phyloP scores from a whole-genome alignment of 2,113 vertebrate species.

The Emberiza fucata region DNA sequence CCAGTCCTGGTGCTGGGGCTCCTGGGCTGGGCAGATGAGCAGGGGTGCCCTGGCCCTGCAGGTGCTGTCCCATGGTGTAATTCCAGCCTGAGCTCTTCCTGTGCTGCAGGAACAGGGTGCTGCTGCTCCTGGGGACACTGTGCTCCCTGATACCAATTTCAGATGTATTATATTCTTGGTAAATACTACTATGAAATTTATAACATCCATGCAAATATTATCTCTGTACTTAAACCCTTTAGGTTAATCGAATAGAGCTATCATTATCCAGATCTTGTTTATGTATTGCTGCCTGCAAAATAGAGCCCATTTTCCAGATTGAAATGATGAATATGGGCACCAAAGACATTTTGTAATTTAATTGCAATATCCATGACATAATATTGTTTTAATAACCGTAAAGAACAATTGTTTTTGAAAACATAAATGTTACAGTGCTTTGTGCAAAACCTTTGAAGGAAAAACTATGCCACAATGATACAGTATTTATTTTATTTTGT shows the following conservation, averaged over 20 bases:
- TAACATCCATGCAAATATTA: conserved; percentile 19
- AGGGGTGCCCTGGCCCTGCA: accelerated
- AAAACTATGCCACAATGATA: background rate
- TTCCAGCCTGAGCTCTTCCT: background rate
- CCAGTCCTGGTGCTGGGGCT: background rate
- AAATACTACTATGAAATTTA: background rate
- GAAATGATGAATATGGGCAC: background rate
- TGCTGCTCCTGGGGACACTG: background rate
- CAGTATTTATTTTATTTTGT: background rate
- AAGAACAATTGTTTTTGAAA: background rate
- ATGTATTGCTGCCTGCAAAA: conserved; percentile 22
- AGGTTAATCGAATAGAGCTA: conserved; percentile 23
- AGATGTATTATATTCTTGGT: background rate
- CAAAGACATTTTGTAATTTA: conserved; percentile 2
- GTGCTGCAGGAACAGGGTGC: background rate
- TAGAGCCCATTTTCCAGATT: background rate
- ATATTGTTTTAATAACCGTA: background rate
- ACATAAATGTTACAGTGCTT: background rate
- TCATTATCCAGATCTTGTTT: conserved; percentile 23
- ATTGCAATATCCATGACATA: conserved; percentile 4
- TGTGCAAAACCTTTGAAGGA: background rate
- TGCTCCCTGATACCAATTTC: background rate
- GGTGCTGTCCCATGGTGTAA: accelerated
- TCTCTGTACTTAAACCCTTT: background rate
- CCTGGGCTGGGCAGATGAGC: accelerated